Base-by-base conservation (phyloP, 1,140 invertebrate genomes). In the Neodiprion fabricii region DNA sequence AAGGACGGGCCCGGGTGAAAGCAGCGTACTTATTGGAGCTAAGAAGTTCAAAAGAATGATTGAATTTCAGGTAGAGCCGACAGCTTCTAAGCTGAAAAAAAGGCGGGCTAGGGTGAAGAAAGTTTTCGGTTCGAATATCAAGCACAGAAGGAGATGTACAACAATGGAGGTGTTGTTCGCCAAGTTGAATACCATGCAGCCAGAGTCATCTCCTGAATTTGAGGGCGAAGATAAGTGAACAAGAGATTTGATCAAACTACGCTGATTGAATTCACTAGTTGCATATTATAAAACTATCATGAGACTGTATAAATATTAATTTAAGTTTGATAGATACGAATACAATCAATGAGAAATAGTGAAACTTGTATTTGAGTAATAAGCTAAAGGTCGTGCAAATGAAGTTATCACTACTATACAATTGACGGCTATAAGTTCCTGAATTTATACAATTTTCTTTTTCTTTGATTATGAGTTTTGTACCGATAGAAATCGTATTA, bases 41-140 rank as follows among this genome's bases (percentile, higher is more conserved):
- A 84, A 83, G 10, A 83, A 82, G 71, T 82, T 87, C 8, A 87
- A 82, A 73, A 80, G 87, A 73, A 77, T 84, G 72, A 85, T 88
- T 72, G 76, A 84, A n/a, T 88, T 87, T 48, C 50, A 79, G 50
- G 9, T n/a, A 7, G 53, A 77, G 28, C 77, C 79, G 47, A 77
- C 78, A 14, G 72, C 80, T 67, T 75, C 80, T 0, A 88, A 88
- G 53, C n/a, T 86, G 8, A 87, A 83, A 72, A 87, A 86, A 28
- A 80, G 85, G 70, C 78, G 76, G n/a, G 81, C 82, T 17, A 88
- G 82, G 79, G 76, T 86, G 48, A 83, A 82, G 70, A 86, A 78
- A 73, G 70, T 82, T 9, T 85, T 86, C 74, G 85, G 85, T 11
- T 82, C 82, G 14, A 82, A 83, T 12, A 68, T 72, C 7, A 50